Evolutionary conservation across 2,888 invertebrate genomes (phyloP), one percentile per base, ranked within the genome.

Genomic region (Tanypteryx hageni): DNA sequence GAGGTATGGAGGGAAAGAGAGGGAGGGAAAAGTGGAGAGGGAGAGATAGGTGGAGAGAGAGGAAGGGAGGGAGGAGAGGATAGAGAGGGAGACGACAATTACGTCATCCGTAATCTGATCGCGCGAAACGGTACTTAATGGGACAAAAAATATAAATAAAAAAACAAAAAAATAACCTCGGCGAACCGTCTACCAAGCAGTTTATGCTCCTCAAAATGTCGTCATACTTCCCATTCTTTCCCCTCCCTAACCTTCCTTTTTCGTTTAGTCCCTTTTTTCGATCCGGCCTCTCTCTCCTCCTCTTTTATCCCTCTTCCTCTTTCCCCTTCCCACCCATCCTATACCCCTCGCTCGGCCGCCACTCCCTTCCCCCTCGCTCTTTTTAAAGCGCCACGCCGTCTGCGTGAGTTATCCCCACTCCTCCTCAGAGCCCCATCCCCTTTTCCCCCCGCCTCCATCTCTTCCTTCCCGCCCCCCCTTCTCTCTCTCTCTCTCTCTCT

Each of bases 81-180:
- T 44, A 44, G 44, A 44, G 44, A 44, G n/a, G n/a, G 76, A 27
- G 11, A 22, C 76, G 64, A 89, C 64, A 89, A 89, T 89, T 89
- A 64, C 89, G 89, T 89, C 89, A 89, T n/a, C 83, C 83, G 83
- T 83, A 83, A 83, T 83, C 89, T 89, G 89, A 89, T 68, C 31
- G 89, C 61, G 89, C 31, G 89, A 89, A 89, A 89, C 89, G 89
- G 89, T 89, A 89, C 89, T 89, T 89, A 89, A 89, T 89, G 89
- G n/a, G 64, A 44, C 61, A 64, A 89, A 89, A 89, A 89, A 83
- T 83, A 57, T 18, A 56, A 56, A 56, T 14, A 13, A 56, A 83
- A 68, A 89, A 44, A 86, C 27, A 61, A 68, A 89, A 89, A 89
- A 89, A 61, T 89, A 61, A 44, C 89, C 76, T 44, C n/a, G 68